Evolutionary conservation across 2,888 invertebrate species (phyloP).

Genomic region (Sthenelais limicola): DNA sequence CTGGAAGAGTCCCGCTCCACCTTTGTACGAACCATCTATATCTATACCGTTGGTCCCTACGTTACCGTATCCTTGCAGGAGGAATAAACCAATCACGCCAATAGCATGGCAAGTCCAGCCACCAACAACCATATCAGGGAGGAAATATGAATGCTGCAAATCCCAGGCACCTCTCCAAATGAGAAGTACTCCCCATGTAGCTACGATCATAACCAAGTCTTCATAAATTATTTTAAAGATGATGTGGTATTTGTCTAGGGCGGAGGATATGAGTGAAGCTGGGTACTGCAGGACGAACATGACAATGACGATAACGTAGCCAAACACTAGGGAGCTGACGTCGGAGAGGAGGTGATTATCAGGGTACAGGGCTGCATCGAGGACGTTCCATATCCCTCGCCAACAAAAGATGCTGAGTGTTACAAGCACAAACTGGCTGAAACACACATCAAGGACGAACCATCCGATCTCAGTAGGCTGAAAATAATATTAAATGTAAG

Average conservation of each 20-base stretch:
- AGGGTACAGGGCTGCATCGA: constrained; percentile 50
- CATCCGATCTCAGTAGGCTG: constrained; percentile 45
- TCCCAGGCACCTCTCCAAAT: constrained; percentile 55
- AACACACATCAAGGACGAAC: constrained; percentile 49
- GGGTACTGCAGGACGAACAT: constrained; percentile 42
- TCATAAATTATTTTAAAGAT: constrained; percentile 49
- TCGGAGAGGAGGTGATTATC: constrained; percentile 45
- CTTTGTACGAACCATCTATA: constrained; percentile 49
- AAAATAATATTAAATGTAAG: neutral
- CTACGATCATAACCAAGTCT: constrained; percentile 47
- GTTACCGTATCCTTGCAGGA: constrained; percentile 51
- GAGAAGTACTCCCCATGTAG: constrained; percentile 52
- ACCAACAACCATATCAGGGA: constrained; percentile 49
- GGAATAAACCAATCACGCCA: constrained; percentile 50
- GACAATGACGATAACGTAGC: constrained; percentile 35
- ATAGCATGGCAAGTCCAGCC: constrained; percentile 51
- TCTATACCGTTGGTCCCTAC: constrained; percentile 54
- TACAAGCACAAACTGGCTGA: constrained; percentile 53
- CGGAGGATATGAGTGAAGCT: constrained; percentile 14
- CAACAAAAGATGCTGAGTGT: constrained; percentile 49
- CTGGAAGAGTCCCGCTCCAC: constrained; percentile 51
- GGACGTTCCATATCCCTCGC: constrained; percentile 54
- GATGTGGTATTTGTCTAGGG: constrained; percentile 28
- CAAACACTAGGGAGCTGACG: constrained; percentile 46
- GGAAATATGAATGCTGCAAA: constrained; percentile 48